Evolutionary conservation across 1,140 invertebrate species (phyloP).

Genomic region (Macrobrachium nipponense): DNA sequence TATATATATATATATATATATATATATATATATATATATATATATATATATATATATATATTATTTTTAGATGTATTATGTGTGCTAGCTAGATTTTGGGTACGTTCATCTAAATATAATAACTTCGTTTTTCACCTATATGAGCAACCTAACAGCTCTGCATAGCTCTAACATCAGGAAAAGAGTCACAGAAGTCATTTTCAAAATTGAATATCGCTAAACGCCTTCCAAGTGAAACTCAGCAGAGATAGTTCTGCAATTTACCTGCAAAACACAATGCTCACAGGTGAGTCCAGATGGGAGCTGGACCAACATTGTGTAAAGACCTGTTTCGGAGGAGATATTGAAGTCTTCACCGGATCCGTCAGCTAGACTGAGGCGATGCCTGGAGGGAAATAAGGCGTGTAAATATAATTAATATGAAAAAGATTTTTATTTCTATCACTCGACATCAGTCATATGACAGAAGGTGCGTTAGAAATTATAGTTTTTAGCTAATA

Average conservation of each 20-base stretch:
- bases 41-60: too few relatives aligned
- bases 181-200: slow-evolving; percentile 8
- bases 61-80: too few relatives aligned
- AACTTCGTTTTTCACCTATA: too few relatives aligned
- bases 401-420: too few relatives aligned
- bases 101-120: too few relatives aligned
- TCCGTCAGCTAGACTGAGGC: background rate
- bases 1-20: too few relatives aligned
- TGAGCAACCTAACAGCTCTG: too few relatives aligned
- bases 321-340: background rate
- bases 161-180: too few relatives aligned
- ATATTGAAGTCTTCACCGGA: slow-evolving; percentile 12
- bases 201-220: background rate
- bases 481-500: too few relatives aligned
- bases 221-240: background rate
- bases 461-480: too few relatives aligned
- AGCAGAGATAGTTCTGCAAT: background rate
- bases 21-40: too few relatives aligned
- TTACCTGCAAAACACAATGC: slow-evolving; percentile 59
- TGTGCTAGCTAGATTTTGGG: too few relatives aligned
- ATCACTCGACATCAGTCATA: background rate
- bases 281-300: slow-evolving; percentile 28
- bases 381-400: background rate
- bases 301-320: slow-evolving; percentile 38
- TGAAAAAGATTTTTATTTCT: background rate